Base-by-base conservation (phyloP, 2,797 vertebrate genomes). In the Gila robusta region DNA sequence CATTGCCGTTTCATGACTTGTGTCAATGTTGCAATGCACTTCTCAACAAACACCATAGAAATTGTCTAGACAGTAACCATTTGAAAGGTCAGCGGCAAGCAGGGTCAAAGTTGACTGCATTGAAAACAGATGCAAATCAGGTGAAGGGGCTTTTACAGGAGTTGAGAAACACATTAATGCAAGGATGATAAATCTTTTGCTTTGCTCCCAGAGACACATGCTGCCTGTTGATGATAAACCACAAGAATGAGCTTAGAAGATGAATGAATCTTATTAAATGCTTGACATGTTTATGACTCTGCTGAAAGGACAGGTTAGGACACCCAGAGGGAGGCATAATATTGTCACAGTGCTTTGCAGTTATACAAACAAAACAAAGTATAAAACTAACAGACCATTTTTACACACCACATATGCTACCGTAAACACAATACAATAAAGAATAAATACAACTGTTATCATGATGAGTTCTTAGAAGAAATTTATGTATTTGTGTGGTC, bases 251-350 rank as follows among this genome's bases (percentile, higher is more conserved):
- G 80, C 32, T 56, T 26, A 17, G 49, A 70, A 71, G 47, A 71
- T 71, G 23, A 81, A 81, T 69, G 64, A 67, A 76, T 82, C 62
- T 86, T 69, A 76, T 86, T 76, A 66, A 39, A 79, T 64, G 37
- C 77, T 67, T 79, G 70, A 81, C 81, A 44, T 74, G 78, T 87
- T 82, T 86, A 77, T 82, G 49, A 77, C 39, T 82, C 64, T 59
- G 35, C 44, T 70, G 64, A 81, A 81, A 86, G 35, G 64, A 86
- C 44, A 59, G 32, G 62, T 54, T 54, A 82, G 56, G 70, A 41
- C 3, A 52, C 85, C 62, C 85, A 66, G 56, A 69, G 54, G 23
- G 26, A 82, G 12, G n/a, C 12, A 41, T 82, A 32, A 56, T 86
- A 35, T 41, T 79, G 28, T 32, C 41, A 37, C 28, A 66, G 39